These are phyloP conservation scores for Nothobranchius kuhntae DNA, from an alignment of 2,113 vertebrate genomes.

Conservation along the genomic window DNA sequence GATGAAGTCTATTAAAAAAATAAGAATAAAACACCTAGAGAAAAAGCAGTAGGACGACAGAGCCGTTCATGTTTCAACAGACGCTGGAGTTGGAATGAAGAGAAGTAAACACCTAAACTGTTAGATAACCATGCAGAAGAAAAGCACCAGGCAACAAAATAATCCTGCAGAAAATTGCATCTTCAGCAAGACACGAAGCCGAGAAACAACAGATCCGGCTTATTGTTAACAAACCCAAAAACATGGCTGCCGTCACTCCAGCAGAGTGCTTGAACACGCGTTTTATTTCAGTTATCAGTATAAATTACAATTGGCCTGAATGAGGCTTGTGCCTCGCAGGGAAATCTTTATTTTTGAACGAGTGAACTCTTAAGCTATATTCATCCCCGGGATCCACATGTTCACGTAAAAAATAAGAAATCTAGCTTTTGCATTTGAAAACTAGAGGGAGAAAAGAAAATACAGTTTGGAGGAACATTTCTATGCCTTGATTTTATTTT, in stretches of 20 bases:
- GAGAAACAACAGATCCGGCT: conserved; percentile 15
- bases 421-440: too few relatives aligned
- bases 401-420: too few relatives aligned
- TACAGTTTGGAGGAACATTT: too few relatives aligned
- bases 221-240: conserved; percentile 37
- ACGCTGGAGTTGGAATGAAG: conserved; percentile 58
- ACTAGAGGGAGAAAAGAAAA: too few relatives aligned
- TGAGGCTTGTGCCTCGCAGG: conserved; percentile 34
- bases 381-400: not conserved
- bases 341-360: conserved; percentile 32
- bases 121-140: conserved; percentile 57
- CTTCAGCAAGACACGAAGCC: conserved; percentile 3
- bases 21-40: too few relatives aligned
- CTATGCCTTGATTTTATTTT: too few relatives aligned
- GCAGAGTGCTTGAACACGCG: conserved; percentile 20
- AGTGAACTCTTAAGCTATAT: conserved; percentile 9
- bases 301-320: conserved; percentile 43
- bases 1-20: too few relatives aligned
- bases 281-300: conserved; percentile 41
- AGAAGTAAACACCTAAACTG: conserved; percentile 51
- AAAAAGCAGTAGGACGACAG: not conserved
- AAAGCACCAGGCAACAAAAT: conserved; percentile 26
- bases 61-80: conserved; percentile 37
- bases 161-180: conserved; percentile 15
- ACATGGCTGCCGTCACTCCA: conserved; percentile 33